Conservation (phyloP, 2,888 invertebrate genomes). For the Polydrusus tereticollis region DNA sequence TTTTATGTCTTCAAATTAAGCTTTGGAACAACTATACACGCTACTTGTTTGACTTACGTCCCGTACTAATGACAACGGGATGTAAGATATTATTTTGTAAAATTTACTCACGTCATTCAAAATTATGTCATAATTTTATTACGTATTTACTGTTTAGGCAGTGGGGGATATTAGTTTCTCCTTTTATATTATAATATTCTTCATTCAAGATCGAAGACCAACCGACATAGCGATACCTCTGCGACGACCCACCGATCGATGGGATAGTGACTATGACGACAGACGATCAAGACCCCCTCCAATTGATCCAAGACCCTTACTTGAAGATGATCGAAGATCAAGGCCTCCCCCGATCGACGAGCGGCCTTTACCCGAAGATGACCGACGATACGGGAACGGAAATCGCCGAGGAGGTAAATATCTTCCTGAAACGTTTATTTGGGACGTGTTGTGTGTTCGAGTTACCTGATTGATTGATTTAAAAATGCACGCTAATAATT, state of each 20-base stretch:
- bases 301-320: slow-evolving; percentile 41
- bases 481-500: background rate
- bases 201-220: slow-evolving; percentile 40
- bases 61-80: too few relatives aligned
- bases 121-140: too few relatives aligned
- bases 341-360: slow-evolving; percentile 59
- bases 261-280: slow-evolving; percentile 39
- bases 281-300: slow-evolving; percentile 58
- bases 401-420: slow-evolving; percentile 63
- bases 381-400: slow-evolving; percentile 50
- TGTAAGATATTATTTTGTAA: too few relatives aligned
- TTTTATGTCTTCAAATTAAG: too few relatives aligned
- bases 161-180: too few relatives aligned
- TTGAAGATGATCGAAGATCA: slow-evolving; percentile 38
- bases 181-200: background rate
- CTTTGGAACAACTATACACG: too few relatives aligned
- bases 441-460: slow-evolving; percentile 60
- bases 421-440: slow-evolving; percentile 56
- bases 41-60: too few relatives aligned
- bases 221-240: slow-evolving; percentile 24
- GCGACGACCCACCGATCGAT: slow-evolving; percentile 9
- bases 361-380: slow-evolving; percentile 36
- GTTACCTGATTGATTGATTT: slow-evolving; percentile 15
- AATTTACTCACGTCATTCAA: too few relatives aligned
- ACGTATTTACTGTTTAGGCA: too few relatives aligned